Base-by-base conservation (phyloP, 1,140 invertebrate genomes). In the Gryon sp. region DNA sequence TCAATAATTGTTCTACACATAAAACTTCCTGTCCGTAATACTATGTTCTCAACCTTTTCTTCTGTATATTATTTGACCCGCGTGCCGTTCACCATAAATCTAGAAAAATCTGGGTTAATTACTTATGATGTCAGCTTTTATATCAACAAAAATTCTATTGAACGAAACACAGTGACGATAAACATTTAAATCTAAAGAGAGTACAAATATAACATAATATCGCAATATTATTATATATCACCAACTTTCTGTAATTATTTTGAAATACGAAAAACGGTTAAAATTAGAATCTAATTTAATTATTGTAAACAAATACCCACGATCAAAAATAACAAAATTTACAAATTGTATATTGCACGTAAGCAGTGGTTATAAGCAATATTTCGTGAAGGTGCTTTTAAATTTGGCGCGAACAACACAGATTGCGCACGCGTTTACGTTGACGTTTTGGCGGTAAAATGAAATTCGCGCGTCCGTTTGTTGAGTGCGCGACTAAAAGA, bases 41-140 rank as follows among this genome's bases (percentile, higher is more conserved):
- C 24, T 26, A 76, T 24, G 59, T 59, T 76, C 34, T 38, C 53
- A 62, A 59, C 62, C 63, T 62, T 78, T 50, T 73, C 38, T 60
- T 26, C 52, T 41, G 30, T 38, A 48, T 72, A 68, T 66, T 72
- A 22, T 79, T 28, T 69, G 79, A 80, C 50, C 74, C 53, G 77
- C 40, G 72, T 36, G 75, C 82, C 80, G 77, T 83, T 84, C 82
- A 82, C 82, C 80, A 81, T 83, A 84, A 85, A 83, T 83, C 79
- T 82, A 76, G 73, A 80, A 84, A 83, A 82, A 84, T 83, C 75
- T 86, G 72, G 81, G 83, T 86, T 86, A 86, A 84, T 84, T 85
- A 83, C 36, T 82, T 70, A 70, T 78, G 80, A 80, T 81, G 76
- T 74, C 66, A 59, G 19, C 12, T 2, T 38, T 38, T 38, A 6